These are phyloP conservation scores for Hemitrygon akajei DNA, from an alignment of 2,797 vertebrate genomes.

Conservation along the genomic window DNA sequence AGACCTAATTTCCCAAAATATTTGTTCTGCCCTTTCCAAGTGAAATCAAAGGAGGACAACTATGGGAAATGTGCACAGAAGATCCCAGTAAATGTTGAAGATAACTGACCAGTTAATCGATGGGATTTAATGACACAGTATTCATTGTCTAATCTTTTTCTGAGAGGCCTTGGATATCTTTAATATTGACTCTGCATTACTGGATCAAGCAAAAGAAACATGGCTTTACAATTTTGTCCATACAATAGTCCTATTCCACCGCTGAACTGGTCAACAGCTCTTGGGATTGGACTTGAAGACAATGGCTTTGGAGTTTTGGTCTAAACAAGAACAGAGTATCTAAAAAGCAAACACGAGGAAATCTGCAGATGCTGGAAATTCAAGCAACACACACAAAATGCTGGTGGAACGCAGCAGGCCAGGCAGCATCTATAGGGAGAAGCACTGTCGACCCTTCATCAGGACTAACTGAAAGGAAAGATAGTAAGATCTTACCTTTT, in stretches of 20 bases:
- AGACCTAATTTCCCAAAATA: background rate
- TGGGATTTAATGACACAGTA: background rate
- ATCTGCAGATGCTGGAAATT: too few relatives aligned
- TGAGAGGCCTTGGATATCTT: background rate
- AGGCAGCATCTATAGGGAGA: too few relatives aligned
- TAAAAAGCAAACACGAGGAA: too few relatives aligned
- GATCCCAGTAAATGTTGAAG: background rate
- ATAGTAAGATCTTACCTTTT: too few relatives aligned
- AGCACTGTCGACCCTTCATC: too few relatives aligned
- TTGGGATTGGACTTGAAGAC: background rate
- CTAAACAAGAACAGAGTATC: background rate
- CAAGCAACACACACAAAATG: too few relatives aligned
- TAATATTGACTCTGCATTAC: background rate
- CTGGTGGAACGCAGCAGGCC: too few relatives aligned
- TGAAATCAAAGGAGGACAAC: background rate
- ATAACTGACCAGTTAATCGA: background rate
- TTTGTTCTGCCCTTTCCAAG: background rate
- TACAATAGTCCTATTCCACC: background rate
- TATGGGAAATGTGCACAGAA: background rate
- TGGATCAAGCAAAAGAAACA: background rate
- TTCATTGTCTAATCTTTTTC: background rate
- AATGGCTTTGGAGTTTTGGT: background rate
- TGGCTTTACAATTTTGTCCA: background rate
- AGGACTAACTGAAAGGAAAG: too few relatives aligned
- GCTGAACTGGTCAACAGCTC: background rate